phyloP scores from a whole-genome alignment of 2,888 invertebrate species.

The Tetramorium bicarinatum region DNA sequence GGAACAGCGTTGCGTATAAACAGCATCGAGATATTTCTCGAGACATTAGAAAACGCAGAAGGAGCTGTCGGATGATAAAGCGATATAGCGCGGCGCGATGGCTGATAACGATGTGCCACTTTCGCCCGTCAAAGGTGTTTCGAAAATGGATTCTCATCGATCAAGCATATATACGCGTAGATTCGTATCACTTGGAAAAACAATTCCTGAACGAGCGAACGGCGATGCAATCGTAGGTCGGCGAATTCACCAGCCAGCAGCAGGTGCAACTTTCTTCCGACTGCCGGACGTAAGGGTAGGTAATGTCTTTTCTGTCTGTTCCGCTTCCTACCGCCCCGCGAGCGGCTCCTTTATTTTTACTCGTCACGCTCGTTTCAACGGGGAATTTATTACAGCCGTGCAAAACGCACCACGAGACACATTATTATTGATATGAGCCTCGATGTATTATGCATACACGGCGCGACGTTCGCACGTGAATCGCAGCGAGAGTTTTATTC shows the following conservation, averaged over 20 bases:
- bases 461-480: conserved; percentile 13
- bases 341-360: conserved; percentile 35
- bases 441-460: conserved; percentile 48
- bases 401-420: conserved; percentile 17
- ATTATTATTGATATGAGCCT: conserved; percentile 27
- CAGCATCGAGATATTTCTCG: conserved; percentile 14
- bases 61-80: conserved; percentile 4
- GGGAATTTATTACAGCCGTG: conserved; percentile 64
- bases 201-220: conserved; percentile 59
- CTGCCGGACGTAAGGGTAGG: conserved; percentile 72
- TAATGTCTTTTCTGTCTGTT: conserved; percentile 68
- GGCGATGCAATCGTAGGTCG: conserved; percentile 75
- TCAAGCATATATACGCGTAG: conserved; percentile 33
- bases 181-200: conserved; percentile 66
- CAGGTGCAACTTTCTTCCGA: conserved; percentile 71
- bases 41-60: conserved; percentile 27
- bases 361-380: conserved; percentile 42
- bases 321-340: conserved; percentile 58
- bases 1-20: not conserved
- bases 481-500: conserved; percentile 29
- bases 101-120: conserved; percentile 39
- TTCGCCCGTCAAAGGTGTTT: conserved; percentile 44
- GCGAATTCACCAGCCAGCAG: conserved; percentile 63
- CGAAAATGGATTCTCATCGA: conserved; percentile 57
- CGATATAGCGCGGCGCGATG: conserved; percentile 15